Conservation (phyloP, 2,797 vertebrate species). For the Varecia variegata region DNA sequence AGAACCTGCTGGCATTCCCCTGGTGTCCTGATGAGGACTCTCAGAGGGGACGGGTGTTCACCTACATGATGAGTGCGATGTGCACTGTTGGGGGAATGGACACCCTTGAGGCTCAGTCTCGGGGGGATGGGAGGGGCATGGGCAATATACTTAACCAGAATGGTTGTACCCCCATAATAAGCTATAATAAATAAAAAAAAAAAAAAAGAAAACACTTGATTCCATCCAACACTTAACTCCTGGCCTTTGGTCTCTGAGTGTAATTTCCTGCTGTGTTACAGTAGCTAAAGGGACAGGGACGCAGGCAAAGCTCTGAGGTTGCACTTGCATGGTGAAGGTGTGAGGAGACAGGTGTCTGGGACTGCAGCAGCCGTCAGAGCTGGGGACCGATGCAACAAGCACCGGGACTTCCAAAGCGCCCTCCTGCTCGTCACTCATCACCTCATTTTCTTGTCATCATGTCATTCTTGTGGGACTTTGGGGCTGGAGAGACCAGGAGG, state of each 20-base stretch:
- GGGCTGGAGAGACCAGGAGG: no score
- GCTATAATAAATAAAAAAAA: no score
- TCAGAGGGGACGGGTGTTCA: no score
- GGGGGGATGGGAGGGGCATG: no score
- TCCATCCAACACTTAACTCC: conserved; percentile 59
- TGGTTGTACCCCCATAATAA: no score
- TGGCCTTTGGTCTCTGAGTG: conserved; percentile 67
- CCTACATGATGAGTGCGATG: no score
- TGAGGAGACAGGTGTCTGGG: background rate
- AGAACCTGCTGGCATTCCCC: conserved; percentile 51
- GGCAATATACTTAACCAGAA: no score
- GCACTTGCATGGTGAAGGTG: background rate
- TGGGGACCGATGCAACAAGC: background rate
- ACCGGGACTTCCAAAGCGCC: background rate
- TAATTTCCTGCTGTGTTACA: background rate
- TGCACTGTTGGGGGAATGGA: no score
- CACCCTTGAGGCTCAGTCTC: no score
- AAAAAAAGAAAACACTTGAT: conserved; percentile 74
- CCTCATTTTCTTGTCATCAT: background rate
- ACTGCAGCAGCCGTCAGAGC: background rate
- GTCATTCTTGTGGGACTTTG: background rate
- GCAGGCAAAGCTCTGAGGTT: background rate
- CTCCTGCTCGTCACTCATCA: background rate
- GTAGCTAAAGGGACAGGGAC: background rate
- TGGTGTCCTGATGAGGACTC: conserved; percentile 61